Evolutionary conservation across 2,113 vertebrate genomes (phyloP), one percentile per base, ranked within the genome.

Genomic region (Hylia prasina): DNA sequence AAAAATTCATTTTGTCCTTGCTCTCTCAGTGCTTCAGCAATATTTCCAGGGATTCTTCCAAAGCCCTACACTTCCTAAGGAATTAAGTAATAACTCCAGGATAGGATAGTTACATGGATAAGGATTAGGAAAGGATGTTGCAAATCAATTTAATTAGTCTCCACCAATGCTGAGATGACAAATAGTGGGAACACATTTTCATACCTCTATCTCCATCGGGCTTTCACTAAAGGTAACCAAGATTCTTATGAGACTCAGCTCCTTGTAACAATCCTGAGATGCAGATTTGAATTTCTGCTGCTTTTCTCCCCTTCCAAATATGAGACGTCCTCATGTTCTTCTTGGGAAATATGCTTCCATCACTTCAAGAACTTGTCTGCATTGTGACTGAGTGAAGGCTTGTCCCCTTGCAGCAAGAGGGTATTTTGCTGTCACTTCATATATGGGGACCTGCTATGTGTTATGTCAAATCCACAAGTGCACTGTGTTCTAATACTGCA

Each of bases 351-450:
- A 53, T 0, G 8, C 21, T 72, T 42, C 65, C 27, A 53, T 51
- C 53, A 30, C 40, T 76, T 76, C 75, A 65, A 42, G 16, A 65
- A 53, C 37, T 75, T 56, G 47, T 31, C 61, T 79, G 69, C 35
- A 10, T 7, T 57, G 31, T 71, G 39, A 51, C 35, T 20, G 44
- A 89, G 61, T 15, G 21, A 48, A 89, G 84, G 31, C 50, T 75
- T 50, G 39, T 42, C 87, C 77, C 76, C 30, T 66, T 73, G 45
- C 79, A 82, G 57, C 78, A 50, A 31, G 35, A 51, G 44, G 54
- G 31, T 47, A 73, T 85, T 94, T 70, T 54, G 75, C 75, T 93
- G 84, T 90, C 82, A 83, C 58, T 83, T 92, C 40, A 39, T 14
- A 35, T 82, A 63, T 20, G n/a, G 87, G 70, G 47, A 92, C n/a